Evolutionary conservation across 2,888 invertebrate species (phyloP), one percentile per base, ranked within the genome.

Genomic region (Nomada lathburiana): DNA sequence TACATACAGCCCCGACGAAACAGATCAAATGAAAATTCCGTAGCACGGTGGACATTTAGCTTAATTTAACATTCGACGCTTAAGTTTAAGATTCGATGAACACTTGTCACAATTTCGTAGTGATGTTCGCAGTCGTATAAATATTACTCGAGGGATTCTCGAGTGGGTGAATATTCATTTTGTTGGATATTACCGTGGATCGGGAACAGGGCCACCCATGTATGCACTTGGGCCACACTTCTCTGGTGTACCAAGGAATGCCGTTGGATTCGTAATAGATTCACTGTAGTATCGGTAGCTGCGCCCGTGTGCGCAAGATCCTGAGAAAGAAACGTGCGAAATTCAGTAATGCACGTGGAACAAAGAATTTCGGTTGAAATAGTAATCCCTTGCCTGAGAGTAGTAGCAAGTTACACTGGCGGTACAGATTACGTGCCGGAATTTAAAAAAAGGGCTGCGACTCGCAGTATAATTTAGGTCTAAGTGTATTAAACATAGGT

Each of bases 131-230:
- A 16, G 13, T 57, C 26, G 2, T 23, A 1, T 23, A 4, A 23
- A 23, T 23, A 57, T 57, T 4, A 23, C 23, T 55, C 20, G 16
- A 36, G 36, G 16, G 50, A n/a, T 53, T 36, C 36, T 0, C 36
- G 47, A 47, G 16, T 16, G 47, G 3, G 1, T 47, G 10, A 13
- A 47, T 47, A 47, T 47, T 47, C 13, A 47, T 47, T 16, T 47
- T 16, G 16, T 3, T 16, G 52, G n/a, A 23, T 64, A 52, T 86
- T 76, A 88, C 88, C n/a, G 72, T 2, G 50, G 7, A 59, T 84
- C 80, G 9, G 86, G 74, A 0, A 0, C 10, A 4, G 69, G 29
- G 36, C 88, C 88, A 36, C 88, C 88, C 88, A 88, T 88, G 44
- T 81, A 88, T 1, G 69, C 60, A 1, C 1, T 18, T 18, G 13